phyloP scores from a whole-genome alignment of 2,113 vertebrate genomes.

The Chunga burmeisteri region DNA sequence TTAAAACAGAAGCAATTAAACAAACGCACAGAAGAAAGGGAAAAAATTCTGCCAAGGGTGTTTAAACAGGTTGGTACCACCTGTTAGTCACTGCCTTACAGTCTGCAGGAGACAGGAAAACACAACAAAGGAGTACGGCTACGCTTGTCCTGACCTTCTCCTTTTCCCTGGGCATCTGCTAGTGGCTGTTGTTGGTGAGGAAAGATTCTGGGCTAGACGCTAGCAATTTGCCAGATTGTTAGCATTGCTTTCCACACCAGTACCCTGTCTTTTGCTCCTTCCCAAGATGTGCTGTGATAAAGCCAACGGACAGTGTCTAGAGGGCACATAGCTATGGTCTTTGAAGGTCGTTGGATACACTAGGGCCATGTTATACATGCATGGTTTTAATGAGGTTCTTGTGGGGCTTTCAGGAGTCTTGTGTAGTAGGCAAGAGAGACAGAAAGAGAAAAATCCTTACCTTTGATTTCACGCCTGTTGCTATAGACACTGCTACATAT shows the following conservation, averaged over 20 bases:
- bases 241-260: neutral
- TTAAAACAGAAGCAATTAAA: neutral
- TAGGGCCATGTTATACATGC: neutral
- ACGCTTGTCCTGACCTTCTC: neutral
- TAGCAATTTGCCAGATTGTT: neutral
- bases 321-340: neutral
- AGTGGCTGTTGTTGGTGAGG: neutral
- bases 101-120: neutral
- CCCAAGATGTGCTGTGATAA: neutral
- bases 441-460: slow-evolving; percentile 11
- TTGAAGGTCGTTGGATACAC: neutral
- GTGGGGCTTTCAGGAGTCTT: neutral
- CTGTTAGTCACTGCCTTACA: neutral
- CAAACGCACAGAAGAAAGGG: neutral
- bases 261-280: neutral
- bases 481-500: neutral
- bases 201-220: neutral
- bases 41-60: neutral
- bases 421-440: neutral
- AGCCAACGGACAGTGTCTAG: neutral
- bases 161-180: neutral
- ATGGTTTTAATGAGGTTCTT: slow-evolving; percentile 19
- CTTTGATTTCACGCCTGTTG: slow-evolving; percentile 21
- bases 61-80: neutral
- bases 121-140: neutral